These are phyloP conservation scores for Ictalurus furcatus DNA, from an alignment of 2,113 vertebrate genomes.

Conservation along the genomic window DNA sequence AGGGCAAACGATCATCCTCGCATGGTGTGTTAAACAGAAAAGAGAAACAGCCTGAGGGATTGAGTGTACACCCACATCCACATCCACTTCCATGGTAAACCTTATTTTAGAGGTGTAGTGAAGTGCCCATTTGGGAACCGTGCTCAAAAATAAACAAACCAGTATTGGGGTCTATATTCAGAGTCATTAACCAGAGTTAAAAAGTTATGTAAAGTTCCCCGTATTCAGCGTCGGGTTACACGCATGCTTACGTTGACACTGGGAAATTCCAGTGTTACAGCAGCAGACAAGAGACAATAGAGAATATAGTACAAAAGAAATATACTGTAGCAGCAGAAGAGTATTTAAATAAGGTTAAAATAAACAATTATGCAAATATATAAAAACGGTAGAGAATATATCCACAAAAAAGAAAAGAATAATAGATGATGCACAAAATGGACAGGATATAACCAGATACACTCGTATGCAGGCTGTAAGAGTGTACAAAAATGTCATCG, in stretches of 20 bases:
- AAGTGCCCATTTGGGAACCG: background rate
- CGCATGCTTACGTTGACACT: background rate
- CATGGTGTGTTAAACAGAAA: background rate
- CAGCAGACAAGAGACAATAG: too few relatives aligned
- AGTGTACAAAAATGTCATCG: background rate
- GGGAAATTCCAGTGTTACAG: too few relatives aligned
- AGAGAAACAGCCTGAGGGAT: background rate
- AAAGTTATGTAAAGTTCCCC: background rate
- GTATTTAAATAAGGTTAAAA: too few relatives aligned
- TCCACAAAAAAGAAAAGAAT: background rate
- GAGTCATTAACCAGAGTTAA: background rate
- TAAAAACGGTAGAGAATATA: background rate
- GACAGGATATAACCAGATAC: background rate
- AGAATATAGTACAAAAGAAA: too few relatives aligned
- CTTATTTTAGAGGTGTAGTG: background rate
- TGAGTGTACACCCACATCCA: background rate
- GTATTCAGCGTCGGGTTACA: background rate
- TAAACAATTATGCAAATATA: background rate
- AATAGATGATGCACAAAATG: background rate
- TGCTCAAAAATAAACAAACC: background rate
- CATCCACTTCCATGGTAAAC: background rate
- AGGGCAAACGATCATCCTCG: background rate
- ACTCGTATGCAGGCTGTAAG: background rate
- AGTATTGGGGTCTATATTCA: background rate
- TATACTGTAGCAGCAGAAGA: too few relatives aligned